phyloP scores from a whole-genome alignment of 2,113 vertebrate genomes.

The Taurulus bubalis region DNA sequence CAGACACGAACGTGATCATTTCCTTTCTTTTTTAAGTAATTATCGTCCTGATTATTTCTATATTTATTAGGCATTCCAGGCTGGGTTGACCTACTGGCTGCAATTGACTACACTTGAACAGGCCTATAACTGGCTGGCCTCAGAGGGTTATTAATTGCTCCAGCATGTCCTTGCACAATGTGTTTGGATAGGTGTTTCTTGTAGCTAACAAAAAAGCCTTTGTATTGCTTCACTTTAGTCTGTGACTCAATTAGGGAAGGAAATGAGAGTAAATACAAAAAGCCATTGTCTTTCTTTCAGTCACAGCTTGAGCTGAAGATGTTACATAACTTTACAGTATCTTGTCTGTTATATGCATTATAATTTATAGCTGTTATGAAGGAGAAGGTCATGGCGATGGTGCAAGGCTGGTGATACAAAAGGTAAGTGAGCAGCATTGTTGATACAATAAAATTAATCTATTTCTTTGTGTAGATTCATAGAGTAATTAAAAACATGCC shows the following conservation, averaged over 20 bases:
- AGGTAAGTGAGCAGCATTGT: not conserved
- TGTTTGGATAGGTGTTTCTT: slow-evolving; percentile 88
- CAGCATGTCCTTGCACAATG: slow-evolving; percentile 80
- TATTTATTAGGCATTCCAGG: slow-evolving; percentile 66
- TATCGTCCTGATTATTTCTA: slow-evolving; percentile 68
- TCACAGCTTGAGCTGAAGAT: slow-evolving; percentile 61
- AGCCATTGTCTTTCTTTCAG: slow-evolving; percentile 82
- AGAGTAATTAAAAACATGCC: not conserved
- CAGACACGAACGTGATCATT: slow-evolving; percentile 41
- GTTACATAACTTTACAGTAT: slow-evolving; percentile 76
- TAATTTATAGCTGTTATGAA: slow-evolving; percentile 17
- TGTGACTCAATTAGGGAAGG: slow-evolving; percentile 88
- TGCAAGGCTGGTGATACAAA: not conserved
- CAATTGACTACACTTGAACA: slow-evolving; percentile 63
- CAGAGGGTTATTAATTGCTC: slow-evolving; percentile 81
- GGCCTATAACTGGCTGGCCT: slow-evolving; percentile 62
- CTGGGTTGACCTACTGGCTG: slow-evolving; percentile 47
- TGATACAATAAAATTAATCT: not conserved
- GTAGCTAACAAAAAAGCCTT: slow-evolving; percentile 84
- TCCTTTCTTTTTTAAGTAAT: slow-evolving; percentile 44
- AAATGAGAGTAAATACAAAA: slow-evolving; percentile 87
- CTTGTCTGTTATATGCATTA: slow-evolving; percentile 69
- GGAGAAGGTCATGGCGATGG: slow-evolving; percentile 21
- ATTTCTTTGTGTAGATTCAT: not conserved
- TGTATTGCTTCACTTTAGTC: slow-evolving; percentile 84